Evolutionary conservation across 1,140 invertebrate species (phyloP).

Genomic region (Myzus persicae): DNA sequence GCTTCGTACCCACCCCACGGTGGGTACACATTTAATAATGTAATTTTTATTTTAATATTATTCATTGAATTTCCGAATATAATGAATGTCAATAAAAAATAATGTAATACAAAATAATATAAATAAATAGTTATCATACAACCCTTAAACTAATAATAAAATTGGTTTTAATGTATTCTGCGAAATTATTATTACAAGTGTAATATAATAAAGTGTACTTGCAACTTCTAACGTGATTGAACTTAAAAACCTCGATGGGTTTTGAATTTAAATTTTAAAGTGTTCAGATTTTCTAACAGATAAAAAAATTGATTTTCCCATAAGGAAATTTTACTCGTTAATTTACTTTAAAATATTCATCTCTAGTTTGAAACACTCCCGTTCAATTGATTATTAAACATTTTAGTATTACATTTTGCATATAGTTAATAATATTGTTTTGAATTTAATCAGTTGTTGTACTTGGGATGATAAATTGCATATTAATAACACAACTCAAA

Average conservation of each 20-base stretch:
- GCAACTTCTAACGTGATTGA: neutral
- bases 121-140: neutral
- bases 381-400: neutral
- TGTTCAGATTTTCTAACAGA: neutral
- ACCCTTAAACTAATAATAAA: neutral
- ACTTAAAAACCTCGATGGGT: neutral
- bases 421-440: neutral
- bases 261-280: neutral
- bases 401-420: neutral
- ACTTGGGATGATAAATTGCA: neutral
- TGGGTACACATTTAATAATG: neutral
- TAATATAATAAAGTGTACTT: neutral
- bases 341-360: neutral
- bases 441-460: neutral
- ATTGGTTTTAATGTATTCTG: neutral
- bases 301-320: neutral
- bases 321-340: neutral
- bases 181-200: neutral
- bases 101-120: neutral
- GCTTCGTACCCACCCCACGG: neutral
- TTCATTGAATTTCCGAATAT: constrained; percentile 20
- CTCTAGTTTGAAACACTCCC: neutral
- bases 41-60: constrained; percentile 28
- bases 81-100: neutral
- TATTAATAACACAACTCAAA: neutral